Conservation (phyloP, 1,140 invertebrate species). For the Oreohelix idahoensis region DNA sequence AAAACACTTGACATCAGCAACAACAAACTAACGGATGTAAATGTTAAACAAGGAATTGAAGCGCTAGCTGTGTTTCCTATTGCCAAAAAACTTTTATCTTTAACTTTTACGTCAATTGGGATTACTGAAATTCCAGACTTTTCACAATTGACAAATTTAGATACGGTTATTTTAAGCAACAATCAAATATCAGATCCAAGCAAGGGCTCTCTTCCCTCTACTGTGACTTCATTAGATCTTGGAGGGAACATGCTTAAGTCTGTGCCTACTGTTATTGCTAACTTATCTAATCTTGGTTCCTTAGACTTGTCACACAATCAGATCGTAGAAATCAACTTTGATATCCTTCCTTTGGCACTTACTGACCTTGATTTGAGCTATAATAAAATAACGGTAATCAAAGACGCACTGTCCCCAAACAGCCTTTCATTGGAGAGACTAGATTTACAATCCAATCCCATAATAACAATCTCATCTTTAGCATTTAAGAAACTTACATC, state of each 20-base stretch:
- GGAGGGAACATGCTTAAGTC: background rate
- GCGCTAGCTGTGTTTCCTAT: background rate
- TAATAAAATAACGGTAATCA: background rate
- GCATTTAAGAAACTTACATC: background rate
- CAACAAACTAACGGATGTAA: background rate
- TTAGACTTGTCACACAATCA: background rate
- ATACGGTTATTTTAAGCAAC: background rate
- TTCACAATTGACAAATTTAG: background rate
- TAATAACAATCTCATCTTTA: background rate
- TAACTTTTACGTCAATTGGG: background rate
- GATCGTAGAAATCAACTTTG: background rate
- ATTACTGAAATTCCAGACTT: background rate
- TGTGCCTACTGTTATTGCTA: background rate
- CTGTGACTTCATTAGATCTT: background rate
- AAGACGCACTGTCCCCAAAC: background rate
- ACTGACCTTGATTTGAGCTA: background rate
- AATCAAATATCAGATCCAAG: background rate
- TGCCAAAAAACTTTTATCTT: background rate
- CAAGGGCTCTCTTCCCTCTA: background rate
- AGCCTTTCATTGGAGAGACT: background rate
- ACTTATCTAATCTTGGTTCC: background rate
- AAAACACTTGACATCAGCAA: background rate
- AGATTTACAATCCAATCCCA: background rate
- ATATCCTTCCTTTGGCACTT: background rate
- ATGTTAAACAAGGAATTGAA: background rate